phyloP scores from a whole-genome alignment of 1,140 invertebrate species.

The Pseudomyrmex pallidus region DNA sequence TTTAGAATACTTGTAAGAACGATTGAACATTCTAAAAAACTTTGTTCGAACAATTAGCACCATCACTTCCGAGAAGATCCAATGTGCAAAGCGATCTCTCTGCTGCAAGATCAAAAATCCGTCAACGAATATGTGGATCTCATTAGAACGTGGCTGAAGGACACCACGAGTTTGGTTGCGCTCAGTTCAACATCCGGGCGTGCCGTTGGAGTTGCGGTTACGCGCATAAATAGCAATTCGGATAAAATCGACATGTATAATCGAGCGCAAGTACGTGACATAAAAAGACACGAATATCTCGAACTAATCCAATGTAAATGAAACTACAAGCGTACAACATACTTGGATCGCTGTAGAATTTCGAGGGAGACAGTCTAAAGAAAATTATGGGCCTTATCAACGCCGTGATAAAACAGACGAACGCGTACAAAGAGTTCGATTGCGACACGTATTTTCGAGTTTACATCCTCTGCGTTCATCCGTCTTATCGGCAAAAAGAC shows the following conservation, averaged over 20 bases:
- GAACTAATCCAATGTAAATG: neutral
- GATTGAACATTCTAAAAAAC: neutral
- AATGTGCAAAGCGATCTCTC: slow-evolving; percentile 81
- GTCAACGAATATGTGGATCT: slow-evolving; percentile 85
- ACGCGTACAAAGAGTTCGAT: slow-evolving; percentile 78
- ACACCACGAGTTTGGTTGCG: slow-evolving; percentile 87
- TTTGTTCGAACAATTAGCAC: slow-evolving; percentile 74
- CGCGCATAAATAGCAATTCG: slow-evolving; percentile 80
- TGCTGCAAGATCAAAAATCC: slow-evolving; percentile 85
- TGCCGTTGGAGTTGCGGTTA: slow-evolving; percentile 85
- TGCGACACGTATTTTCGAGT: slow-evolving; percentile 78
- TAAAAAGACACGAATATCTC: slow-evolving; percentile 22
- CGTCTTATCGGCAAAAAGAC: slow-evolving; percentile 79
- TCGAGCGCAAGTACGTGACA: slow-evolving; percentile 71
- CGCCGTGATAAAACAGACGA: slow-evolving; percentile 77
- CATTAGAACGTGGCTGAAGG: slow-evolving; percentile 86
- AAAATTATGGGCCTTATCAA: slow-evolving; percentile 80
- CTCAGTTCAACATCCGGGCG: slow-evolving; percentile 85
- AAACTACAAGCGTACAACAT: neutral
- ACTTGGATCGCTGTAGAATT: slow-evolving; percentile 46
- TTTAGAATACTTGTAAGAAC: slow-evolving; percentile 4
- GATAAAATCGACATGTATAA: slow-evolving; percentile 75
- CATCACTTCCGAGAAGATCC: slow-evolving; percentile 85
- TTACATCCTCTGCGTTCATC: slow-evolving; percentile 81
- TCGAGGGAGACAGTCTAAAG: slow-evolving; percentile 77